Conservation (phyloP, 2,113 vertebrate species). For the Heterocephalus glaber region DNA sequence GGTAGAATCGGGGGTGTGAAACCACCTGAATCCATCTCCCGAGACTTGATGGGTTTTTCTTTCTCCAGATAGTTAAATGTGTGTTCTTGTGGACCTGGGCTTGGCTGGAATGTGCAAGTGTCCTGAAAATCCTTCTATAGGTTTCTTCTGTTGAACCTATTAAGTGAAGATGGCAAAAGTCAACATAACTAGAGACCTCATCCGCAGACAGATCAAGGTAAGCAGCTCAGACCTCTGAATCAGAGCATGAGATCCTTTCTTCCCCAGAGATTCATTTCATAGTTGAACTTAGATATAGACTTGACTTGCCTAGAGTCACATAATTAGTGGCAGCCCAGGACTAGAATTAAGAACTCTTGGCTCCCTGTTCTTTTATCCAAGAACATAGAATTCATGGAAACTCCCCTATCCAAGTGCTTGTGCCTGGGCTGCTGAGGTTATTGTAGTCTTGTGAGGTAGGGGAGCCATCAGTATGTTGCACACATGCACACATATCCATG, state of each 20-base stretch:
- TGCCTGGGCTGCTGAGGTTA: neutral
- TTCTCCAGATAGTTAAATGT: conserved; percentile 83
- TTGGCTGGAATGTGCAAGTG: conserved; percentile 86
- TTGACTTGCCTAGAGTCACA: conserved; percentile 14
- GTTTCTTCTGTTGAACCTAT: conserved; percentile 81
- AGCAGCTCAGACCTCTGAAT: conserved; percentile 29
- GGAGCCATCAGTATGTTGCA: neutral
- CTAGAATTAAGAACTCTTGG: neutral
- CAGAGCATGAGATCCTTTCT: neutral
- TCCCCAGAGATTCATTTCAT: neutral
- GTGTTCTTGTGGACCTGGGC: conserved; percentile 72
- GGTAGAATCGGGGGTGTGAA: neutral
- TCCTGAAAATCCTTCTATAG: conserved; percentile 85
- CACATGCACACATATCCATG: neutral
- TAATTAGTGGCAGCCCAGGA: neutral
- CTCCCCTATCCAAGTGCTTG: neutral
- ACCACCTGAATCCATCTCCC: neutral
- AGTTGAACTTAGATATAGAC: neutral
- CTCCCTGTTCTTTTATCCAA: neutral
- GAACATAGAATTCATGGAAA: conserved; percentile 25
- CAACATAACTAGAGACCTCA: conserved; percentile 95
- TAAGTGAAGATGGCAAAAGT: conserved; percentile 93
- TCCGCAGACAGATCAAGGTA: conserved; percentile 93
- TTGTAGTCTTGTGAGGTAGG: neutral
- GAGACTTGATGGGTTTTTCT: conserved; percentile 35